Percentiles rank a stretch among this genome's conserved stretches.
These are phyloP conservation scores for Talpa occidentalis DNA, from an alignment of 2,113 vertebrate genomes.

Conservation along the genomic window DNA sequence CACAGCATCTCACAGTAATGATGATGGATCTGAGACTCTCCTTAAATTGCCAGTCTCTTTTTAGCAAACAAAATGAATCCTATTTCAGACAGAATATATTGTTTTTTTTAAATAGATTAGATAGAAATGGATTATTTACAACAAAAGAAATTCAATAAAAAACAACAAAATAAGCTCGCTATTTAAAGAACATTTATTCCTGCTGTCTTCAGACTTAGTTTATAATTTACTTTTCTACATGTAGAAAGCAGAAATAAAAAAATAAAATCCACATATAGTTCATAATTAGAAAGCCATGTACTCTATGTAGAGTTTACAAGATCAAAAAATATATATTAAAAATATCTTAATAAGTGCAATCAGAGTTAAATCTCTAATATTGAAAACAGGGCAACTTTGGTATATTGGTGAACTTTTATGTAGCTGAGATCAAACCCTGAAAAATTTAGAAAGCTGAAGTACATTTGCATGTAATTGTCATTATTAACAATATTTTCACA, in stretches of 20 bases:
- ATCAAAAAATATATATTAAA: constrained; percentile 17
- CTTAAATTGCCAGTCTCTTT: background rate
- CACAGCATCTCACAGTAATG: background rate
- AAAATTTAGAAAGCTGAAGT: background rate
- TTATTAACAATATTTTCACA: background rate
- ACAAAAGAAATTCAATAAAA: background rate
- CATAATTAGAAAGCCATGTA: background rate
- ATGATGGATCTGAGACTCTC: background rate
- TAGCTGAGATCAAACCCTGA: background rate
- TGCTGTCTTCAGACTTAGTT: background rate
- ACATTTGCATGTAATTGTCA: background rate
- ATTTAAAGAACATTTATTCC: constrained; percentile 42
- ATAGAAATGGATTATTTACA: background rate
- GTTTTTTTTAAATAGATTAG: constrained; percentile 38
- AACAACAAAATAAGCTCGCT: background rate
- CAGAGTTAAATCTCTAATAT: background rate
- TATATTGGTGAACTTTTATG: background rate
- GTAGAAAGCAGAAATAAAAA: background rate
- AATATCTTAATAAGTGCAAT: background rate
- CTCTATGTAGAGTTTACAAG: background rate
- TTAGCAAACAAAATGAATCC: background rate
- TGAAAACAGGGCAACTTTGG: background rate
- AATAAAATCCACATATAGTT: background rate
- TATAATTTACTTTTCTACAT: background rate
- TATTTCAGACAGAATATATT: constrained; percentile 29